Conservation (phyloP, 1,140 invertebrate species). For the Magallana gigas region DNA sequence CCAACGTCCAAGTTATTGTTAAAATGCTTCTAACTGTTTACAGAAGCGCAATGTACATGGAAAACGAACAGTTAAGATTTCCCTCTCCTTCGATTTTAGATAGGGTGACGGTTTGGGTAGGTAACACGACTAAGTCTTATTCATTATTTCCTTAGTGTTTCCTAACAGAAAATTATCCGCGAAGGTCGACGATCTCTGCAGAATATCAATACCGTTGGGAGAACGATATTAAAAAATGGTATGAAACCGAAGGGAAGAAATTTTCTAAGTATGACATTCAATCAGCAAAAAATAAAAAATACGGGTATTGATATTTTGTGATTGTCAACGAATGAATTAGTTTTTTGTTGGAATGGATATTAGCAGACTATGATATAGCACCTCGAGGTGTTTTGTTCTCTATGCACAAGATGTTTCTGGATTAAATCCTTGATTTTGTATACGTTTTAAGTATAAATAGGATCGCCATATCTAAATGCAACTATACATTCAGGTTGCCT, state of each 20-base stretch:
- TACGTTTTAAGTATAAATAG: no score
- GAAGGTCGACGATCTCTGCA: neutral
- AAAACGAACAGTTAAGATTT: no score
- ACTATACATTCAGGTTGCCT: no score
- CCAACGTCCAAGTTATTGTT: no score
- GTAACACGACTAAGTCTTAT: no score
- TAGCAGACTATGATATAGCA: neutral
- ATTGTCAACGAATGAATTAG: neutral
- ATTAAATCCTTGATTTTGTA: neutral
- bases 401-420: neutral
- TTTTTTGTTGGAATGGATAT: neutral
- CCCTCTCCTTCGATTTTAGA: no score
- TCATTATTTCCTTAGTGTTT: neutral
- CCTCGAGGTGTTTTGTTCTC: neutral
- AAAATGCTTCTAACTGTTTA: no score
- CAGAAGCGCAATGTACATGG: no score
- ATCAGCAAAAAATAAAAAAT: neutral
- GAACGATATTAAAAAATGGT: neutral
- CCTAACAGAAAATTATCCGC: neutral
- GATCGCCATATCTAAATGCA: no score
- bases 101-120: no score
- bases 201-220: neutral
- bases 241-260: neutral
- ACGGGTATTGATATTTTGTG: neutral
- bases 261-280: neutral